Conservation (phyloP, 2,797 vertebrate species). For the Propithecus deckenii region DNA sequence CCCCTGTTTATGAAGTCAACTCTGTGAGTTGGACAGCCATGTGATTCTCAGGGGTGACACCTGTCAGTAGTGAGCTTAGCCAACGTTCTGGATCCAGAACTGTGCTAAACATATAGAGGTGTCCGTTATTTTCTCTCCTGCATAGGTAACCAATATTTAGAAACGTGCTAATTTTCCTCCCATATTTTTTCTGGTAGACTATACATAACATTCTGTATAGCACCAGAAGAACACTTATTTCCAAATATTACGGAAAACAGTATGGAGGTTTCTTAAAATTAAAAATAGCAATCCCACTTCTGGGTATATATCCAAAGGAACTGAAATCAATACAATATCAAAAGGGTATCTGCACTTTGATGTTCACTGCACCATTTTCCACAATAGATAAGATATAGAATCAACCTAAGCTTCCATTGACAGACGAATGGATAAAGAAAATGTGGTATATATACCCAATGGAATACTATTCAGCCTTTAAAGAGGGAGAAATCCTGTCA, state of each 20-base stretch:
- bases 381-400: not conserved
- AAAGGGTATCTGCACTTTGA: rapidly evolving
- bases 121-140: not conserved
- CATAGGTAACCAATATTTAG: not conserved
- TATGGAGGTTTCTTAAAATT: not conserved
- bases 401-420: not conserved
- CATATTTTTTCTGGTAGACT: not conserved
- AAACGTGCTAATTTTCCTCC: not conserved
- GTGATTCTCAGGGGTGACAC: not conserved
- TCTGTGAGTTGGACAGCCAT: not conserved
- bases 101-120: not conserved
- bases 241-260: not conserved
- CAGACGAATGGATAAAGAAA: not conserved
- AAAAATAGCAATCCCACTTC: not conserved
- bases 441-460: not conserved
- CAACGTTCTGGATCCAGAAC: not conserved
- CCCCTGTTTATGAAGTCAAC: not conserved
- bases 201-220: not conserved
- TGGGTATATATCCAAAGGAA: not conserved
- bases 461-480: not conserved
- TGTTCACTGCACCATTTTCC: not conserved
- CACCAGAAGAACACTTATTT: not conserved
- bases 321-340: not conserved
- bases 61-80: not conserved
- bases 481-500: not conserved